Percentiles rank a stretch among this genome's conserved stretches.
Evolutionary conservation across 1,140 invertebrate species (phyloP).

Genomic region (Thaumetopoea pityocampa): DNA sequence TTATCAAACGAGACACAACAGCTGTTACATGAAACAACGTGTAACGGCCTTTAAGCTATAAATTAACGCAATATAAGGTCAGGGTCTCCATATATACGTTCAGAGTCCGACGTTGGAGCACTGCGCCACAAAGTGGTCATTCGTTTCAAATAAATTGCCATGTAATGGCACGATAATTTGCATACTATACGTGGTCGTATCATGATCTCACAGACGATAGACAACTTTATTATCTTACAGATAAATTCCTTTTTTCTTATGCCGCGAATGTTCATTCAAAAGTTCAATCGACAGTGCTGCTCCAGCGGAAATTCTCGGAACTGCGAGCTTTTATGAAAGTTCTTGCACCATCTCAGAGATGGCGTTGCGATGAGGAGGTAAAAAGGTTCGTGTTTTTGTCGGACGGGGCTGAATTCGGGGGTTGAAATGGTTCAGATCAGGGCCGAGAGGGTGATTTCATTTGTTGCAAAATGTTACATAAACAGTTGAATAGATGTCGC

Average conservation of each 20-base stretch:
- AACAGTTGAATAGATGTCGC: conserved; percentile 44
- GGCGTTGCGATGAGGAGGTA: conserved; percentile 35
- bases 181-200: conserved; percentile 62
- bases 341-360: conserved; percentile 55
- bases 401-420: conserved; percentile 29
- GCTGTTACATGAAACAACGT: conserved; percentile 69
- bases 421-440: conserved; percentile 28
- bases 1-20: conserved; percentile 61
- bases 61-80: conserved; percentile 76
- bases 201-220: conserved; percentile 41
- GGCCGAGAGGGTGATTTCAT: conserved; percentile 31
- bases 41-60: conserved; percentile 67
- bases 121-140: conserved; percentile 75
- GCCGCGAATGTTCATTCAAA: conserved; percentile 55
- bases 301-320: conserved; percentile 39
- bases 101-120: conserved; percentile 63
- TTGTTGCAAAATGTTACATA: conserved; percentile 15
- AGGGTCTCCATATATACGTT: conserved; percentile 75
- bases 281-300: conserved; percentile 44
- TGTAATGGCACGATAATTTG: conserved; percentile 76
- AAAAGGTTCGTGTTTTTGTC: conserved; percentile 27
- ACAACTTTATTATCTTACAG: conserved; percentile 37
- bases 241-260: conserved; percentile 34
- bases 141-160: conserved; percentile 77
- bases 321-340: conserved; percentile 55